Conservation (phyloP, 2,113 vertebrate species). For the Chaetops frenatus region DNA sequence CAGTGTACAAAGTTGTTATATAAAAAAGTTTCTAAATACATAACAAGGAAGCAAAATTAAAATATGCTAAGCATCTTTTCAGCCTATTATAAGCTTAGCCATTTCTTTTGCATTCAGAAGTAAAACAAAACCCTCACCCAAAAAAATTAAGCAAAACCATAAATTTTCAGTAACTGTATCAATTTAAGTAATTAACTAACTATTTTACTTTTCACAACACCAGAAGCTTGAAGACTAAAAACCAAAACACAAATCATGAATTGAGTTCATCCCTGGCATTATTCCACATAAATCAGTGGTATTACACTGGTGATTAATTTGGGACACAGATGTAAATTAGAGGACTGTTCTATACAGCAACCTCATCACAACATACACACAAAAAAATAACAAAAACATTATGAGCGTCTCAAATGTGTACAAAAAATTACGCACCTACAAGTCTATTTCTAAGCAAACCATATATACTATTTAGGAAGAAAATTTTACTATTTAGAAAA, state of each 20-base stretch:
- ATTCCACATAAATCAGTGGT: constrained; percentile 3
- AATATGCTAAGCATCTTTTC: background rate
- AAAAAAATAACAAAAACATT: background rate
- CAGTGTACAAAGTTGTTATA: background rate
- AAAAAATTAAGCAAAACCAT: background rate
- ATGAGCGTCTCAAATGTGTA: background rate
- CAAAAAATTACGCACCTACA: background rate
- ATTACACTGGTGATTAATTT: constrained; percentile 44
- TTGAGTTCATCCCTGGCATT: background rate
- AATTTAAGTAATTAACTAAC: background rate
- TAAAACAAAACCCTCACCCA: background rate
- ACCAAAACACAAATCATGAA: background rate
- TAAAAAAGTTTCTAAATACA: background rate
- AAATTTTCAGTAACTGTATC: background rate
- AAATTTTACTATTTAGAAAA: background rate
- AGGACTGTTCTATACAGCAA: background rate
- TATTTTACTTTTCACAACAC: background rate
- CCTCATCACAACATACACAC: background rate
- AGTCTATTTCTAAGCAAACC: background rate
- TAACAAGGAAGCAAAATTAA: background rate
- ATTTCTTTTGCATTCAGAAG: background rate
- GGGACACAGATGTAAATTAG: background rate
- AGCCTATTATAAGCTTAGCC: background rate
- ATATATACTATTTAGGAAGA: background rate
- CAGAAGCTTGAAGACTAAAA: background rate